These are phyloP conservation scores for Apocheima hispidaria DNA, from an alignment of 2,888 invertebrate genomes.

Conservation along the genomic window DNA sequence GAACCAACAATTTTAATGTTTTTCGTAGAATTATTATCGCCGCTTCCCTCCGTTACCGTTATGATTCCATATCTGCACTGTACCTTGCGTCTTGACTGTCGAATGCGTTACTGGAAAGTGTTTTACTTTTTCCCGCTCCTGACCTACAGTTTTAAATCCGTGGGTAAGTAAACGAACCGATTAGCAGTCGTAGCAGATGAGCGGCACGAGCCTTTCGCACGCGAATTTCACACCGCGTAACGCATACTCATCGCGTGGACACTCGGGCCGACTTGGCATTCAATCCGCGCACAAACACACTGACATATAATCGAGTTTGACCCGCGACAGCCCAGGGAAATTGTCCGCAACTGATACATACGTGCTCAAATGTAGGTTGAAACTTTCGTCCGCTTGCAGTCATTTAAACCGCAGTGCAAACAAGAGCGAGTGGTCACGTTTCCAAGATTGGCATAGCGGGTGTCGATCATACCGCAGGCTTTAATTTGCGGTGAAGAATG, in stretches of 20 bases:
- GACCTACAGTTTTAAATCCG: slow-evolving; percentile 38
- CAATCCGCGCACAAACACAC: slow-evolving; percentile 74
- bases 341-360: slow-evolving; percentile 72
- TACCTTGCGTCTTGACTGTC: slow-evolving; percentile 26
- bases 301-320: slow-evolving; percentile 73
- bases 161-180: slow-evolving; percentile 53
- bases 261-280: slow-evolving; percentile 71
- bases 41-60: slow-evolving; percentile 37
- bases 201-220: slow-evolving; percentile 65
- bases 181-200: slow-evolving; percentile 55
- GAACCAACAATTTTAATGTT: slow-evolving; percentile 41
- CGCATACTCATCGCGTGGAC: slow-evolving; percentile 64
- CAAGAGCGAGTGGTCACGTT: slow-evolving; percentile 76
- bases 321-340: slow-evolving; percentile 74
- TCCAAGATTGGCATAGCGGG: slow-evolving; percentile 63
- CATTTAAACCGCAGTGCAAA: slow-evolving; percentile 77
- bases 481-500: slow-evolving; percentile 60
- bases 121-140: slow-evolving; percentile 33
- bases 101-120: slow-evolving; percentile 29
- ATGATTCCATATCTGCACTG: slow-evolving; percentile 32
- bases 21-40: slow-evolving; percentile 43
- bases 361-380: slow-evolving; percentile 77
- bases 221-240: slow-evolving; percentile 70
- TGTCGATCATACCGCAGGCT: slow-evolving; percentile 62
- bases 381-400: slow-evolving; percentile 77